Evolutionary conservation across 2,797 vertebrate genomes (phyloP).

Genomic region (Macropodus opercularis): DNA sequence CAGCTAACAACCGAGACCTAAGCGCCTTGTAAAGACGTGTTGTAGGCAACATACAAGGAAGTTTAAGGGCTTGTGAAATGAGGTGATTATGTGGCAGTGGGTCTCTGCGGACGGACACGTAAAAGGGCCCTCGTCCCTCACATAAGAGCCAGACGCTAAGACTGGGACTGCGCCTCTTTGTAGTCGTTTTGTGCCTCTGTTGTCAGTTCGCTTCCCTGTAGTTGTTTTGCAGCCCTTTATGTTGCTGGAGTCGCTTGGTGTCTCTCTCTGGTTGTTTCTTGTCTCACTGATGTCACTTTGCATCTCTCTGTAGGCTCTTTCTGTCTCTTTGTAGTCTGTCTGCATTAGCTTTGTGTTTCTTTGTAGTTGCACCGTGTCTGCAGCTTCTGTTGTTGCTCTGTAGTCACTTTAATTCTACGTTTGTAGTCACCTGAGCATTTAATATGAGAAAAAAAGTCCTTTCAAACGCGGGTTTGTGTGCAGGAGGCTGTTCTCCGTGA

Average conservation of each 20-base stretch:
- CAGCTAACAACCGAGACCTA: constrained; percentile 56
- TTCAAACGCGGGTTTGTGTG: constrained; percentile 6
- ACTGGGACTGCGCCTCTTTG: neutral
- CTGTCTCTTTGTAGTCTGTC: neutral
- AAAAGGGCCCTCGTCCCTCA: neutral
- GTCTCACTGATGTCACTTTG: neutral
- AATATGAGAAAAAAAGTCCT: neutral
- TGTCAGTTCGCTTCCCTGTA: neutral
- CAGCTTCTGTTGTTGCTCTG: neutral
- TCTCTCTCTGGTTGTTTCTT: neutral
- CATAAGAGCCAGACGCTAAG: neutral
- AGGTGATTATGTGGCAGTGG: neutral
- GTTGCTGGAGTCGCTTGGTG: neutral
- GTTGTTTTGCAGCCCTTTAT: neutral
- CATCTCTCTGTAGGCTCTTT: neutral
- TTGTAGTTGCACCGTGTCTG: neutral
- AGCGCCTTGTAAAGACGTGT: constrained; percentile 49
- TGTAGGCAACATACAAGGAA: no score
- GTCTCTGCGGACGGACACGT: neutral
- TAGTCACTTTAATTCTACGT: neutral
- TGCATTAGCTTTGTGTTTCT: neutral
- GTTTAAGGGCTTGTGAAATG: no score
- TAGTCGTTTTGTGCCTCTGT: neutral
- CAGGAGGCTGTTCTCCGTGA: neutral
- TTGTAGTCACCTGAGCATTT: constrained; percentile 7